These are phyloP conservation scores for Oconnorella tubifera DNA, from an alignment of 2,888 invertebrate species.

Conservation along the genomic window DNA sequence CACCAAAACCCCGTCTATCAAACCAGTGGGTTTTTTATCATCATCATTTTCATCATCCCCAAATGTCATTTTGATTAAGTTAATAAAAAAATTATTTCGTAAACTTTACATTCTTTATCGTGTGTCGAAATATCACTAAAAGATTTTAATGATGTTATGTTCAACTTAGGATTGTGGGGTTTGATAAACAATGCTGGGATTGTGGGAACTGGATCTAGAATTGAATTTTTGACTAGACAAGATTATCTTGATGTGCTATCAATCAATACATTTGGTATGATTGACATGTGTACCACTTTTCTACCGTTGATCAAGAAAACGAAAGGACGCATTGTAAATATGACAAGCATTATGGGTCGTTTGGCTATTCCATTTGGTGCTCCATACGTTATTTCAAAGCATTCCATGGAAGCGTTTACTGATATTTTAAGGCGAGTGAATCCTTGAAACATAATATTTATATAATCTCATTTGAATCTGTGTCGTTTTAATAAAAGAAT, in stretches of 20 bases:
- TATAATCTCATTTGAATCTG: too few species aligned
- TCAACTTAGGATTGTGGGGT: constrained; percentile 48
- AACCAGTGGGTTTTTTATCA: too few species aligned
- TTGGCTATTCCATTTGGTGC: not conserved
- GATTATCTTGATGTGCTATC: constrained; percentile 25
- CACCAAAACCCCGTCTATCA: too few species aligned
- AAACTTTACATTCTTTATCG: too few species aligned
- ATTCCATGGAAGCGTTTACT: constrained; percentile 5
- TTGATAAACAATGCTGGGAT: constrained; percentile 48
- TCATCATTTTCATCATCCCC: too few species aligned
- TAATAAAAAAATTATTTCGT: too few species aligned
- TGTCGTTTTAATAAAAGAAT: too few species aligned
- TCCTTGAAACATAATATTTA: too few species aligned
- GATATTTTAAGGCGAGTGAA: constrained; percentile 14
- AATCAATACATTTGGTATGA: constrained; percentile 52
- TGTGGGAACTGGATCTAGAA: constrained; percentile 28
- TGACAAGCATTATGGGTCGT: constrained; percentile 8
- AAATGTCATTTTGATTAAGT: too few species aligned
- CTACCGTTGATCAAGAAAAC: constrained; percentile 40
- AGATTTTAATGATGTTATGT: too few species aligned
- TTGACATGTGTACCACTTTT: constrained; percentile 41
- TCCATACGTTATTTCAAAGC: constrained; percentile 10
- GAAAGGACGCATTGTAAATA: constrained; percentile 12
- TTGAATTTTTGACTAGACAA: constrained; percentile 21
- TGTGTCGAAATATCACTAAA: too few species aligned